These are phyloP conservation scores for Ladona fulva DNA, from an alignment of 1,140 invertebrate species.

Conservation along the genomic window DNA sequence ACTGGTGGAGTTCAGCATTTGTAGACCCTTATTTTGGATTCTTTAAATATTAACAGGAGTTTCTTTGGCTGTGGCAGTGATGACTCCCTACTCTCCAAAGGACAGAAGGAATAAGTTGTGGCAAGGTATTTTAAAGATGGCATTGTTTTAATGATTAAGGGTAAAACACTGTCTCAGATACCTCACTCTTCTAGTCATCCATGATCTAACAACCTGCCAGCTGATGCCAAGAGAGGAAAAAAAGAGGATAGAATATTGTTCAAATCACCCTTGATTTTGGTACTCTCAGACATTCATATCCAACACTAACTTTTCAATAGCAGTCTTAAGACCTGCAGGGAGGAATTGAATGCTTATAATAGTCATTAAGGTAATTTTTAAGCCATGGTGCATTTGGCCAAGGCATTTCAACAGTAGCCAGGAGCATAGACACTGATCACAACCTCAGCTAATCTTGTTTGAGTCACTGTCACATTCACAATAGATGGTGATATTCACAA, in stretches of 20 bases:
- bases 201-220: background rate
- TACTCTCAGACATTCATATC: background rate
- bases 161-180: background rate
- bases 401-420: background rate
- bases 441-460: background rate
- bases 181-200: background rate
- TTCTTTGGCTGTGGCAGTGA: background rate
- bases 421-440: background rate
- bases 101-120: background rate
- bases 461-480: conserved; percentile 4
- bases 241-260: background rate
- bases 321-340: background rate
- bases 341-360: background rate
- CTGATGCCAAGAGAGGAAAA: background rate
- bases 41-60: background rate
- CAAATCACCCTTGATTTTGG: background rate
- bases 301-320: background rate
- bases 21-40: background rate
- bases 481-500: background rate
- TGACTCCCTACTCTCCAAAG: background rate
- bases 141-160: background rate
- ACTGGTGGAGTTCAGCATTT: background rate
- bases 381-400: background rate
- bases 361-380: background rate
- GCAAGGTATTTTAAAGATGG: conserved; percentile 1